Evolutionary conservation across 2,113 vertebrate species (phyloP).

Genomic region (Tretioscincus oriximinensis): DNA sequence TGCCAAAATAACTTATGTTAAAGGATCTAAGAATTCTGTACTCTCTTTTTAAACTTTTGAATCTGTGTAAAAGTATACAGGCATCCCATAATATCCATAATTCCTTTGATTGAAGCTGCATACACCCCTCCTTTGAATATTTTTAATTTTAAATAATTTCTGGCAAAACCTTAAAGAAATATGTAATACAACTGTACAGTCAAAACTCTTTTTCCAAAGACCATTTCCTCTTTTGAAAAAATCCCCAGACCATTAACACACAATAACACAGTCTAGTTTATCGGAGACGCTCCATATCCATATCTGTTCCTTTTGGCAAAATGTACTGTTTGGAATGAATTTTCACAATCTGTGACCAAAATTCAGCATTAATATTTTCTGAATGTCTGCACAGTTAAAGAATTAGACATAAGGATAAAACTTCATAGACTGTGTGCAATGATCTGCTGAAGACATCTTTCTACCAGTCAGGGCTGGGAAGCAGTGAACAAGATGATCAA

Average conservation of each 20-base stretch:
- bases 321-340: conserved; percentile 48
- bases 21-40: too few relatives aligned
- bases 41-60: too few relatives aligned
- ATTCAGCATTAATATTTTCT: conserved; percentile 50
- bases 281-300: conserved; percentile 59
- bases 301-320: conserved; percentile 55
- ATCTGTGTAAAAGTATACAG: not conserved
- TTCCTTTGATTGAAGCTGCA: not conserved
- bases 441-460: conserved; percentile 40
- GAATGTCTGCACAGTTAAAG: conserved; percentile 36
- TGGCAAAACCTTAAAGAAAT: not conserved
- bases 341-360: conserved; percentile 20
- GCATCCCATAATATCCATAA: not conserved
- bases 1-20: too few relatives aligned
- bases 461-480: conserved; percentile 48
- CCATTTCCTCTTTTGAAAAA: not conserved
- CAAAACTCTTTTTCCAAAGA: not conserved
- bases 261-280: not conserved
- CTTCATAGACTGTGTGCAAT: conserved; percentile 15
- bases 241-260: not conserved
- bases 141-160: not conserved
- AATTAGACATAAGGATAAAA: conserved; percentile 39
- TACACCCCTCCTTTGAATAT: not conserved
- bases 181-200: not conserved
- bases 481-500: conserved; percentile 48